Evolutionary conservation across 2,888 invertebrate genomes (phyloP).

Genomic region (Lymantria monacha): DNA sequence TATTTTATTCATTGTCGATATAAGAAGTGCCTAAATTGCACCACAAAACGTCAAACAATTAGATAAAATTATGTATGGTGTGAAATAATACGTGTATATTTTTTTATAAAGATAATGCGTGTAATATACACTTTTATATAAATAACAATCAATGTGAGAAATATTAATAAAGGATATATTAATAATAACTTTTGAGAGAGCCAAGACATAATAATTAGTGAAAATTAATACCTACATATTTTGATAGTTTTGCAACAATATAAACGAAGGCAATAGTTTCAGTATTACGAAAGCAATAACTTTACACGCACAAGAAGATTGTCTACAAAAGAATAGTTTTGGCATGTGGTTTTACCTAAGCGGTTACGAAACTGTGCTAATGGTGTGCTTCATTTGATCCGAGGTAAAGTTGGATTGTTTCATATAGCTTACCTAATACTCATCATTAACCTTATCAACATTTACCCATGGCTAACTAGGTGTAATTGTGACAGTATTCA

Average conservation of each 20-base stretch:
- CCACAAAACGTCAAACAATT: constrained; percentile 8
- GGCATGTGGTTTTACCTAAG: background rate
- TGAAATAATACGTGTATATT: background rate
- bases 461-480: background rate
- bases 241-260: constrained; percentile 8
- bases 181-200: too few species aligned
- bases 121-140: too few species aligned
- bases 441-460: background rate
- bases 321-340: constrained; percentile 4
- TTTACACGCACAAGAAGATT: constrained; percentile 1
- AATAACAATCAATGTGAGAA: too few species aligned
- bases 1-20: constrained; percentile 43
- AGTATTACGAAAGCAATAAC: constrained; percentile 1
- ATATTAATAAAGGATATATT: too few species aligned
- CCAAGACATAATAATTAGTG: too few species aligned
- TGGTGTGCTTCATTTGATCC: background rate
- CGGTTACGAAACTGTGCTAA: background rate
- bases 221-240: background rate
- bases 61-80: too few species aligned
- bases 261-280: background rate
- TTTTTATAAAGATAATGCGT: background rate
- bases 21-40: constrained; percentile 16
- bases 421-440: background rate
- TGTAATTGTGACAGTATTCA: background rate
- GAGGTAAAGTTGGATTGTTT: background rate